A percentile compares a stretch with the other conserved stretches of the same genome.
Conservation (phyloP, 2,888 invertebrate genomes). For the Cephonodes hylas region DNA sequence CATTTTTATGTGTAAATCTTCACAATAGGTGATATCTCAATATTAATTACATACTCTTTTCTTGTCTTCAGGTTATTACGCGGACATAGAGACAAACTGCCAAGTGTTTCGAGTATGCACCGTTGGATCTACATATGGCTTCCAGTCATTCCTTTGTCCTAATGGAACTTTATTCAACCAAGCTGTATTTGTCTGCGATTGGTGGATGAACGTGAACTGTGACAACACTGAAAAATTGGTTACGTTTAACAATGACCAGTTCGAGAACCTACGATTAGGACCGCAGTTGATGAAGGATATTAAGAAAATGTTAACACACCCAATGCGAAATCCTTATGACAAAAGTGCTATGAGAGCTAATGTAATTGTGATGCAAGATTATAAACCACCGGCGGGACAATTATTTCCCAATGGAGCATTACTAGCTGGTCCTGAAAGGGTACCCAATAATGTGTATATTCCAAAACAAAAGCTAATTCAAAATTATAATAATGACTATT, state of each 20-base stretch:
- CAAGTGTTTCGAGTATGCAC: conserved; percentile 85
- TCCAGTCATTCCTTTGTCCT: conserved; percentile 84
- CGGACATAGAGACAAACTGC: conserved; percentile 83
- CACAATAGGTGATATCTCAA: too few relatives aligned
- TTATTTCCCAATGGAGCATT: conserved; percentile 61
- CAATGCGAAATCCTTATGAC: conserved; percentile 69
- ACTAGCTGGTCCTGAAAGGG: conserved; percentile 50
- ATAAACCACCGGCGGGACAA: conserved; percentile 67
- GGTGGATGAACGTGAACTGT: conserved; percentile 86
- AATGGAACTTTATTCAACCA: conserved; percentile 86
- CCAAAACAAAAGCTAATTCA: conserved; percentile 50
- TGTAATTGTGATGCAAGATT: conserved; percentile 68
- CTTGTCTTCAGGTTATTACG: conserved; percentile 81
- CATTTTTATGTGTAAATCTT: too few relatives aligned
- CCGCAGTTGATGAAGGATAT: conserved; percentile 81
- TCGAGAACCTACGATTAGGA: conserved; percentile 71
- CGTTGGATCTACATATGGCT: conserved; percentile 74
- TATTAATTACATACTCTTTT: background rate
- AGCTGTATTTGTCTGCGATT: conserved; percentile 84
- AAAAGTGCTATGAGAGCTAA: conserved; percentile 56
- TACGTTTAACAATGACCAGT: conserved; percentile 67
- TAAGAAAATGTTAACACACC: conserved; percentile 80
- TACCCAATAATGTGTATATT: conserved; percentile 53
- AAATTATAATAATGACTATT: conserved; percentile 44
- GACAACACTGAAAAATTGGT: conserved; percentile 63